Evolutionary conservation across 2,797 vertebrate genomes (phyloP).

Genomic region (Centropyge bicolor): DNA sequence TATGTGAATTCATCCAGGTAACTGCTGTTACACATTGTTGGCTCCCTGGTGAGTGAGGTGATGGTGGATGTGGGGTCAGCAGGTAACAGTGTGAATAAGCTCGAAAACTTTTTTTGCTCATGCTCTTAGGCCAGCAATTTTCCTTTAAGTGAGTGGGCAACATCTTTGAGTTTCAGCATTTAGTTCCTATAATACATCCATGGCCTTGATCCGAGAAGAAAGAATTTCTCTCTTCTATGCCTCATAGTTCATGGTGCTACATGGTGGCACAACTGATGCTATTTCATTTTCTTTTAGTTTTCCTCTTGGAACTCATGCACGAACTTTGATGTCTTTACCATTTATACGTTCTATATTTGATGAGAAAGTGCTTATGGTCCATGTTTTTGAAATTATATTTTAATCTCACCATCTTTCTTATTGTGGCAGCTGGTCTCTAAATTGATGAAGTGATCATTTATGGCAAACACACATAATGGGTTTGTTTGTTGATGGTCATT

Average conservation of each 20-base stretch:
- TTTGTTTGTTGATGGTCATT: not conserved
- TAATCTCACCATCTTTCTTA: not conserved
- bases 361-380: not conserved
- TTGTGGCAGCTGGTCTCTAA: not conserved
- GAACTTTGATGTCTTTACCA: not conserved
- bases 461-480: not conserved
- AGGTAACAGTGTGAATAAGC: not conserved
- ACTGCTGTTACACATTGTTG: too few relatives aligned
- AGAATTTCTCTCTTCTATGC: not conserved
- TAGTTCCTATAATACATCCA: not conserved
- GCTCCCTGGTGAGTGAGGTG: too few relatives aligned
- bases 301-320: not conserved
- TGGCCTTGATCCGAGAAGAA: not conserved
- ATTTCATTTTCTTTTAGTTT: not conserved
- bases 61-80: too few relatives aligned
- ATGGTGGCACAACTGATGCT: not conserved
- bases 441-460: not conserved
- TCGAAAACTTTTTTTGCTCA: not conserved
- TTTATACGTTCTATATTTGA: not conserved
- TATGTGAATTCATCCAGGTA: too few relatives aligned
- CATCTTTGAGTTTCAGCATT: constrained; percentile 4
- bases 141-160: not conserved
- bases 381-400: not conserved
- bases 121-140: not conserved
- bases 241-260: not conserved